These are phyloP conservation scores for Brachionus plicatilis DNA, from an alignment of 1,140 invertebrate genomes.

Conservation along the genomic window DNA sequence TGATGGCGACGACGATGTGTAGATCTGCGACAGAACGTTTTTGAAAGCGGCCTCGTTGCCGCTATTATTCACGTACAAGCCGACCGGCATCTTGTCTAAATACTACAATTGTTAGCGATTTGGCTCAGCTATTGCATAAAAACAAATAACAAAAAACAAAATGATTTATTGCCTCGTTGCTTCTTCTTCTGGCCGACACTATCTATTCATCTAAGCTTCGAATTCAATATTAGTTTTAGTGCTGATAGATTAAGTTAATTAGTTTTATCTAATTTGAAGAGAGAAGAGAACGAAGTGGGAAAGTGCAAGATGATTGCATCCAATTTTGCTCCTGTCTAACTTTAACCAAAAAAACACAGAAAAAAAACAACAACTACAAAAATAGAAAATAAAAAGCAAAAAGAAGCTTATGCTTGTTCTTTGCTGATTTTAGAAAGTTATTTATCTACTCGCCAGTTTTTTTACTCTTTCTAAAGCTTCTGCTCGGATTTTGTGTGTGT, in stretches of 20 bases:
- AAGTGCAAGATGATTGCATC: not conserved
- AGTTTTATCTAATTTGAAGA: constrained; percentile 32
- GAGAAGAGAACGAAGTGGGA: not conserved
- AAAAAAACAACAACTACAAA: not conserved
- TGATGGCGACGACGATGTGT: not conserved
- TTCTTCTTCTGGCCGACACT: not conserved
- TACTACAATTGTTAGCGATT: not conserved
- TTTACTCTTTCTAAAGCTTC: not conserved
- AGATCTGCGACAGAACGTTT: not conserved
- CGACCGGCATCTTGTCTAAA: not conserved
- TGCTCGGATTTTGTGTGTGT: not conserved
- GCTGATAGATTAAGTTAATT: constrained; percentile 30
- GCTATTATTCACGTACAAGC: not conserved
- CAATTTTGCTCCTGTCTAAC: not conserved
- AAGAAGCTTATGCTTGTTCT: not conserved
- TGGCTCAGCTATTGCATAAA: constrained; percentile 25
- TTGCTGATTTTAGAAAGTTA: constrained; percentile 6
- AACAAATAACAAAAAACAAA: constrained; percentile 25
- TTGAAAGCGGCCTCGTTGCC: not conserved
- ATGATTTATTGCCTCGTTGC: constrained; percentile 29
- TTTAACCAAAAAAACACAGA: not conserved
- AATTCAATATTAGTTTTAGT: constrained; percentile 23
- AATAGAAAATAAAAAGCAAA: not conserved
- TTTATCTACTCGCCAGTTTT: not conserved
- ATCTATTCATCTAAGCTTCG: constrained; percentile 29